Evolutionary conservation across 2,797 vertebrate species (phyloP).

Genomic region (Erethizon dorsatum): DNA sequence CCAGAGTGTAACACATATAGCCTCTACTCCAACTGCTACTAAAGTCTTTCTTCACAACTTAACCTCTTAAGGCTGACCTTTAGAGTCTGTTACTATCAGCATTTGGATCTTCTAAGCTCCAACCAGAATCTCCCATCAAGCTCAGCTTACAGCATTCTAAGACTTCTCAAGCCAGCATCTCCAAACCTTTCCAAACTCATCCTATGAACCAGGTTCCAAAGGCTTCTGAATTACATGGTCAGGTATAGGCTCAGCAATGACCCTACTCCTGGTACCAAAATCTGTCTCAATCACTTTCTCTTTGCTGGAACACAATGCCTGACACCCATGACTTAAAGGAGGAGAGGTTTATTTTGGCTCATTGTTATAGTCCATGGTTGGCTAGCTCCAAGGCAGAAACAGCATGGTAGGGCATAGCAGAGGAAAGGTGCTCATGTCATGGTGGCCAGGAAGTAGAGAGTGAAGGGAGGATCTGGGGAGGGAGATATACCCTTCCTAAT

Average conservation of each 20-base stretch:
- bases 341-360: not conserved
- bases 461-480: not conserved
- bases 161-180: not conserved
- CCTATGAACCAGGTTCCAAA: not conserved
- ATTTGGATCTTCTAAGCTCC: not conserved
- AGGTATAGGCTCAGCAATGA: not conserved
- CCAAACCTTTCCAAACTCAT: not conserved
- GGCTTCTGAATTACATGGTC: not conserved
- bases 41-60: not conserved
- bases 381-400: not conserved
- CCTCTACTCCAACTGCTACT: not conserved
- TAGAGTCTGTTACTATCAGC: not conserved
- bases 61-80: not conserved
- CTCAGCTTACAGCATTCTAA: not conserved
- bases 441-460: not conserved
- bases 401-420: not conserved
- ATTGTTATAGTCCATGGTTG: not conserved
- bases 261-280: not conserved
- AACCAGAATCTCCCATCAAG: not conserved
- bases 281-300: not conserved
- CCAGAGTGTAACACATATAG: not conserved
- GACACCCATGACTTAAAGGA: not conserved
- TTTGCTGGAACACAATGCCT: not conserved
- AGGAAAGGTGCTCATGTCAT: not conserved
- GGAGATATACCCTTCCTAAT: not conserved